A percentile compares a stretch with the other conserved stretches of the same genome.
These are phyloP conservation scores for Drosophila arawakana DNA, from an alignment of 1,140 invertebrate species.

Conservation along the genomic window DNA sequence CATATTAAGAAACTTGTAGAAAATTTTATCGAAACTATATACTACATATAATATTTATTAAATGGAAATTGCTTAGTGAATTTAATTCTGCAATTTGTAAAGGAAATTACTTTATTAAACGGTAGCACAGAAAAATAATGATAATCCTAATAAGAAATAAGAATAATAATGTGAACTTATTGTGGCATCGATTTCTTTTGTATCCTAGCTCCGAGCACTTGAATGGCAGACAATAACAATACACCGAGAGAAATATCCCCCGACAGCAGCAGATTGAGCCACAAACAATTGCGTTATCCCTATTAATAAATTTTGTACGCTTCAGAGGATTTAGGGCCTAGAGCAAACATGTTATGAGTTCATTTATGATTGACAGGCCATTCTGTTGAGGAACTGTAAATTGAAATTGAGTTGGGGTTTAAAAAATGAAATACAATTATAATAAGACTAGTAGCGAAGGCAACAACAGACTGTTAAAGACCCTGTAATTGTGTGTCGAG, in stretches of 20 bases:
- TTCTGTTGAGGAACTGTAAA: conserved; percentile 17
- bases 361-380: conserved; percentile 68
- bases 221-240: conserved; percentile 45
- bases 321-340: conserved; percentile 60
- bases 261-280: conserved; percentile 36
- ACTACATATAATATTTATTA: background rate
- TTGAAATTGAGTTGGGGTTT: background rate
- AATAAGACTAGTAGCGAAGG: background rate
- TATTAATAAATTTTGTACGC: conserved; percentile 66
- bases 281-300: conserved; percentile 62
- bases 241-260: conserved; percentile 23
- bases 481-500: too few relatives aligned
- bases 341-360: conserved; percentile 63
- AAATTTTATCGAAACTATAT: too few relatives aligned
- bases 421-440: background rate
- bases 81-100: conserved; percentile 11
- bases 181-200: conserved; percentile 38
- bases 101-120: conserved; percentile 47
- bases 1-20: too few relatives aligned
- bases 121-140: conserved; percentile 1
- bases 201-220: conserved; percentile 37
- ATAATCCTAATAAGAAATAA: conserved; percentile 6
- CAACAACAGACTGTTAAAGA: too few relatives aligned
- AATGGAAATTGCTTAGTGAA: background rate
- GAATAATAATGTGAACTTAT: conserved; percentile 39